A percentile compares a stretch with the other conserved stretches of the same genome.
phyloP scores from a whole-genome alignment of 1,140 invertebrate species.

The Leptopilina clavipes region DNA sequence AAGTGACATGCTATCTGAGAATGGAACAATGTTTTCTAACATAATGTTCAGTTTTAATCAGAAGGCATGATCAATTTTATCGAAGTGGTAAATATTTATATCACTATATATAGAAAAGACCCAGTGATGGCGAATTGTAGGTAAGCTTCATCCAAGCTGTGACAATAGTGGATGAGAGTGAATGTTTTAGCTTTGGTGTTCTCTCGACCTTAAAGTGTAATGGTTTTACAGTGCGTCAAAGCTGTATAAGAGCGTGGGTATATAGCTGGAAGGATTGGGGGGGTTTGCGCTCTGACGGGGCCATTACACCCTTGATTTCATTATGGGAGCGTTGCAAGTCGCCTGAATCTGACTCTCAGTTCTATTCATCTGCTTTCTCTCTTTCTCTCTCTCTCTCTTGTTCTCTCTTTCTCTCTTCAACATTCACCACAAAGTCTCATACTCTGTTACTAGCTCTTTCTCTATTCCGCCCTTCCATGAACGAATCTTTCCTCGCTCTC shows the following conservation, averaged over 20 bases:
- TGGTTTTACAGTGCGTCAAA: conserved; percentile 67
- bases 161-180: neutral
- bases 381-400: conserved; percentile 39
- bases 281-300: conserved; percentile 66
- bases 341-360: conserved; percentile 61
- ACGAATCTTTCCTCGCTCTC: neutral
- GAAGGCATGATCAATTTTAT: too few species aligned
- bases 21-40: too few species aligned
- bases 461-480: neutral
- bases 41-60: too few species aligned
- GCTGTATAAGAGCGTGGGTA: conserved; percentile 49
- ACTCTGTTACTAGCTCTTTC: conserved; percentile 45
- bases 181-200: conserved; percentile 59
- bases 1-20: too few species aligned
- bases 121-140: neutral
- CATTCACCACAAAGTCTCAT: conserved; percentile 46
- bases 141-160: neutral
- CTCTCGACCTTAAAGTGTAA: conserved; percentile 62
- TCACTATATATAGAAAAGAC: conserved; percentile 29
- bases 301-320: conserved; percentile 72
- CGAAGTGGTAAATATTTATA: neutral
- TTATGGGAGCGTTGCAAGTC: conserved; percentile 65
- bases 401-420: conserved; percentile 26
- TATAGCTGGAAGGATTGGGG: conserved; percentile 51
- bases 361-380: conserved; percentile 42